Evolutionary conservation across 2,113 vertebrate species (phyloP).

Genomic region (Pontoporia blainvillei): DNA sequence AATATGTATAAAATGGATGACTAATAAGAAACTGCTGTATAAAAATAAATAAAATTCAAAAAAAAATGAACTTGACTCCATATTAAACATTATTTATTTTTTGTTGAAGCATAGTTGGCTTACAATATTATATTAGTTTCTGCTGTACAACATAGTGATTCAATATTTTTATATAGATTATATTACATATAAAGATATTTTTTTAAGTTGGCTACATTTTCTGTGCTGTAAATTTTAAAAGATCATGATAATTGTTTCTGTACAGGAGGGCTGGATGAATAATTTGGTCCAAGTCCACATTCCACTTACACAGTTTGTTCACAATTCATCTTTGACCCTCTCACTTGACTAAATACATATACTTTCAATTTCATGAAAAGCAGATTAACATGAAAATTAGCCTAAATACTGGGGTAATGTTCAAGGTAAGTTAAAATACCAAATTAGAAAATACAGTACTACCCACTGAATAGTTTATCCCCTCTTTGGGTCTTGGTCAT

Average conservation of each 20-base stretch:
- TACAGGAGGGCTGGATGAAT: not conserved
- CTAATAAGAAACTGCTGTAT: too few relatives aligned
- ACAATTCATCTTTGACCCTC: slow-evolving; percentile 4
- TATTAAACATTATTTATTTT: not conserved
- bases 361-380: slow-evolving; percentile 22
- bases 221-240: not conserved
- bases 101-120: not conserved
- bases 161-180: not conserved
- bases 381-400: slow-evolving; percentile 31
- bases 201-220: not conserved
- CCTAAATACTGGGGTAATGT: not conserved
- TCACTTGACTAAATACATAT: not conserved
- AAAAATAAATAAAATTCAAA: too few relatives aligned
- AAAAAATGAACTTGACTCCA: not conserved
- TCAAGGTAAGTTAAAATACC: slow-evolving; percentile 38
- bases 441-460: not conserved
- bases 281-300: not conserved
- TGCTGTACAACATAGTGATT: not conserved
- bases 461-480: not conserved
- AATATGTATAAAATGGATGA: too few relatives aligned
- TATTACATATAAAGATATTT: not conserved
- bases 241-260: not conserved
- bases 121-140: not conserved
- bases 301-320: not conserved
- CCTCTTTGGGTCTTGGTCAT: not conserved